These are phyloP conservation scores for Lasiommata megera DNA, from an alignment of 2,888 invertebrate species.

Conservation along the genomic window DNA sequence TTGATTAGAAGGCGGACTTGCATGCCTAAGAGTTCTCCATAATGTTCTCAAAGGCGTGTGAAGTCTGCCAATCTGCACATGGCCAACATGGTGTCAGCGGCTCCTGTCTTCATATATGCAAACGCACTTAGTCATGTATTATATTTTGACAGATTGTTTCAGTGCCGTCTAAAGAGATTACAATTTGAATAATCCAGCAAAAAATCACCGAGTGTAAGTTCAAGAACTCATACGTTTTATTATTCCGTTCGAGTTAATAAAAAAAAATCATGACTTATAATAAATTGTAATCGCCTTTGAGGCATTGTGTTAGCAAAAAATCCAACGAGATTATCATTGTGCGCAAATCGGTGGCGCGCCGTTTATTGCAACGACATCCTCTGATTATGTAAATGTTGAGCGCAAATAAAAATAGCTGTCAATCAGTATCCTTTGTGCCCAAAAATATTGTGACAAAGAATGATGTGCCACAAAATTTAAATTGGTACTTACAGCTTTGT, in stretches of 20 bases:
- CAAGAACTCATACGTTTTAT: too few relatives aligned
- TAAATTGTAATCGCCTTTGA: slow-evolving; percentile 13
- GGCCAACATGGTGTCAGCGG: too few relatives aligned
- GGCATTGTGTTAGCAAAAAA: slow-evolving; percentile 25
- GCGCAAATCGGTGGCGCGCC: slow-evolving; percentile 37
- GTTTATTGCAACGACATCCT: slow-evolving; percentile 19
- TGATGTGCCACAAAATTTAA: not conserved
- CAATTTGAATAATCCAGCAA: not conserved
- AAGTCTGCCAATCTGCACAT: too few relatives aligned
- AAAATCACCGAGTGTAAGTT: not conserved
- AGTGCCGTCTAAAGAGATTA: not conserved
- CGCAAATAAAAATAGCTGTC: slow-evolving; percentile 26
- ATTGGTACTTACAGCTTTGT: not conserved
- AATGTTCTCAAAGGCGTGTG: too few relatives aligned
- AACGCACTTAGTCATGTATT: too few relatives aligned
- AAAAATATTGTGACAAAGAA: slow-evolving; percentile 6
- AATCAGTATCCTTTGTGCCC: slow-evolving; percentile 14
- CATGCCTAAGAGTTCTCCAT: too few relatives aligned
- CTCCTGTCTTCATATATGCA: too few relatives aligned
- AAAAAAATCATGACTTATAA: slow-evolving; percentile 1
- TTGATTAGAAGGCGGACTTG: too few relatives aligned
- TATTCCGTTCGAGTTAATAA: not conserved
- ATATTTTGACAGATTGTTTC: not conserved
- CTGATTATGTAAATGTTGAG: slow-evolving; percentile 35
- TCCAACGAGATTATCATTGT: slow-evolving; percentile 37